Evolutionary conservation across 2,797 vertebrate genomes (phyloP), one percentile per base, ranked within the genome.

Genomic region (Diceros bicornis): DNA sequence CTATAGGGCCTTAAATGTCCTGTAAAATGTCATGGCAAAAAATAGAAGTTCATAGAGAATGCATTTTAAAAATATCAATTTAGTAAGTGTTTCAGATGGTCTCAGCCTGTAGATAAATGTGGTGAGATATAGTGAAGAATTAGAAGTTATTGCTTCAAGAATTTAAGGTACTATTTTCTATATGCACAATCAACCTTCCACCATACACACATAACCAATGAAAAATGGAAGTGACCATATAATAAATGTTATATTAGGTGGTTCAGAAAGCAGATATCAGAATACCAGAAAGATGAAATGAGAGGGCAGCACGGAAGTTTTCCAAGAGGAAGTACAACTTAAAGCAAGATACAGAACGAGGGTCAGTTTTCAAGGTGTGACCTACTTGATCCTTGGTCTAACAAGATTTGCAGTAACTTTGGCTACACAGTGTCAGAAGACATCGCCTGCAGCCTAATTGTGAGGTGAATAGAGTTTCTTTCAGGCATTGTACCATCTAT

Each of bases 391-490:
- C 68, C 13, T 9, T 37, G n/a, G 1, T 41, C 32, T 81, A 52
- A 84, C 16, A 81, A 82, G 69, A 71, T 64, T 78, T 52, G n/a
- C 18, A 34, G 41, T 82, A 20, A 91, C 59, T 93, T 91, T n/a
- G 37, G 9, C 81, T 61, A 7, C 27, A 68, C 5, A 13, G 62
- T 69, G 57, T 85, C 62, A 47, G 66, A 85, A 81, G n/a, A 77
- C 75, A 27, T n/a, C 37, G 10, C 7, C 25, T 0, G 14, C 41
- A 55, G 77, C 32, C 82, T 97, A 81, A 95, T 20, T 92, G 86
- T 62, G 57, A 78, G 78, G 25, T 95, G 86, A 95, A 96, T 13
- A 77, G 83, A 41, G 21, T 44, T 74, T 86, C 32, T 97, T 92
- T 66, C 14, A 61, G 44, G 50, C 25, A 52, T 94, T 83, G 29